Base-by-base conservation (phyloP, 2,113 vertebrate species). In the Redunca redunca region DNA sequence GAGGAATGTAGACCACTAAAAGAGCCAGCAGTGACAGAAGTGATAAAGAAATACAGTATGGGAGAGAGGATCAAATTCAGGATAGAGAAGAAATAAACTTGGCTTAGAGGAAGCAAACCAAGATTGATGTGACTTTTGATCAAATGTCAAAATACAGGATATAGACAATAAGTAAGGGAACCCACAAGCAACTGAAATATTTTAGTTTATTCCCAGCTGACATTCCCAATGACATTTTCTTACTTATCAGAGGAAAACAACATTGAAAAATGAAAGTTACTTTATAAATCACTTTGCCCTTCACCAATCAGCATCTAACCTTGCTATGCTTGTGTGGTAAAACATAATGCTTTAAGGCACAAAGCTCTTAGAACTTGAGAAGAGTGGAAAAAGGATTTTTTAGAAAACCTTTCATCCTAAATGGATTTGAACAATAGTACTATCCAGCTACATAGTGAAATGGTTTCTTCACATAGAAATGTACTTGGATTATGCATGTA, bases 51-150 rank as follows among this genome's bases (percentile, higher is more conserved):
- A 93, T 30, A 50, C 43, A 71, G 60, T n/a, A 86, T 43, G 48
- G 77, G 62, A 23, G 48, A 55, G 28, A 86, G 57, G 88, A 52
- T 64, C 82, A 36, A 64, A 53, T 48, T 94, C 86, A 95, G 53
- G 89, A 91, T 21, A 23, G 26, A 91, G 89, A 58, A 96, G 94
- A 96, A 93, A 94, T 89, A 89, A 94, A 91, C 82, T 84, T 50
- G 52, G 83, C 40, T 58, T 40, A 17, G 67, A 94, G 94, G 94
- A 93, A 97, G 57, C 88, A 62, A 91, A 91, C 67, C 94, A 91
- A 94, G 94, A 97, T 94, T 95, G 93, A 97, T 98, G 93, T 83
- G 83, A 57, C 94, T 94, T 96, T 93, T 98, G 96, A 97, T 97
- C 96, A 95, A 81, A 94, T 95, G 97, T 98, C 97, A 93, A 95